Evolutionary conservation across 1,140 invertebrate species (phyloP).

Genomic region (Achroia grisella): DNA sequence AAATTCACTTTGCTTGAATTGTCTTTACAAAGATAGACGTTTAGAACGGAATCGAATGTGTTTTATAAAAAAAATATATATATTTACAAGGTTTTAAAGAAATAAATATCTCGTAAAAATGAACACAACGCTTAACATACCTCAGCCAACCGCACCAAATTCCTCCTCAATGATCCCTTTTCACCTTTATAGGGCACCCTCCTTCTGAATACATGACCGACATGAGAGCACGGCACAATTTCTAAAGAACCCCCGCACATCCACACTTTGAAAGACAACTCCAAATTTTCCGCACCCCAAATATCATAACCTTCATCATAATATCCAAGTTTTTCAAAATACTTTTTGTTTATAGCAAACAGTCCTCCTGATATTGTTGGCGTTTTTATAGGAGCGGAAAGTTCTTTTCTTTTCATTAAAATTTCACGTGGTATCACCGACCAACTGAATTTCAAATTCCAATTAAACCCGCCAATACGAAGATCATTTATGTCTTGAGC

Average conservation of each 20-base stretch:
- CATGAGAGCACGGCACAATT: slow-evolving; percentile 95
- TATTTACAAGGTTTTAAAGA: too few relatives aligned
- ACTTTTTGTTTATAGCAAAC: slow-evolving; percentile 89
- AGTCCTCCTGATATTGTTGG: slow-evolving; percentile 96
- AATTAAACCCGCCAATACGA: slow-evolving; percentile 22
- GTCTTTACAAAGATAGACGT: too few relatives aligned
- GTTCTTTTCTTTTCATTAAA: slow-evolving; percentile 4
- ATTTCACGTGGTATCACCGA: slow-evolving; percentile 9
- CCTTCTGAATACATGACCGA: slow-evolving; percentile 96
- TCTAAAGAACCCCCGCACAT: slow-evolving; percentile 95
- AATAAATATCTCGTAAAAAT: neutral
- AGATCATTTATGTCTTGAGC: slow-evolving; percentile 27
- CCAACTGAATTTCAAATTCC: slow-evolving; percentile 24
- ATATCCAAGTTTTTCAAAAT: slow-evolving; percentile 89
- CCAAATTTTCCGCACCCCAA: slow-evolving; percentile 96
- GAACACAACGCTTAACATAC: too few relatives aligned
- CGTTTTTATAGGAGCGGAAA: slow-evolving; percentile 15
- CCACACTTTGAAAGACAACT: slow-evolving; percentile 94
- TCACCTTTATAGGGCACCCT: slow-evolving; percentile 89
- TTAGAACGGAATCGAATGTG: too few relatives aligned
- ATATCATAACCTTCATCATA: slow-evolving; percentile 85
- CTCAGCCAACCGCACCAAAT: slow-evolving; percentile 87
- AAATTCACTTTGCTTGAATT: too few relatives aligned
- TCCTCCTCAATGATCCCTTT: slow-evolving; percentile 84
- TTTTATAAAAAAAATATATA: too few relatives aligned